Evolutionary conservation across 2,113 vertebrate genomes (phyloP).

Genomic region (Sciurus niger): DNA sequence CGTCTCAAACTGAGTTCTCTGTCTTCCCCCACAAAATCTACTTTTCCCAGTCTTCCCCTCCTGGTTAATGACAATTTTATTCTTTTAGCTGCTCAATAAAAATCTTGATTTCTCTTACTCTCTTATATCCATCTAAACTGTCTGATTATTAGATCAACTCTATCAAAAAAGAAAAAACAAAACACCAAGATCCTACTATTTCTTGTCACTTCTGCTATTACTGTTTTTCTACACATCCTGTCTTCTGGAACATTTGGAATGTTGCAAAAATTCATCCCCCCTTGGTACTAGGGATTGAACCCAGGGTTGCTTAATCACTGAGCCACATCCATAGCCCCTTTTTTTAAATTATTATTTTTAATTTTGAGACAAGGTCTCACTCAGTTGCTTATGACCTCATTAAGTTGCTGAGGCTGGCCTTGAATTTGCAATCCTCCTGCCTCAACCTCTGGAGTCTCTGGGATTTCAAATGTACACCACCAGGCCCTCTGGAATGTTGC

Average conservation of each 20-base stretch:
- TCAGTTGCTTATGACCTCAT: no score
- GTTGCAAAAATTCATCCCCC: background rate
- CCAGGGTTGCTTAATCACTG: no score
- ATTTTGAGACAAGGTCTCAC: no score
- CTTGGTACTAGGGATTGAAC: no score
- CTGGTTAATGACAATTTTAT: background rate
- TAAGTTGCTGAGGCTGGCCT: no score
- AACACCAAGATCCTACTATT: background rate
- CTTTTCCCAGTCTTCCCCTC: background rate
- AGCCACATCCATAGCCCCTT: background rate
- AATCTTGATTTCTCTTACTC: background rate
- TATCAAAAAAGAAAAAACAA: background rate
- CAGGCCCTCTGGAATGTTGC: background rate
- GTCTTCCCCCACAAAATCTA: background rate
- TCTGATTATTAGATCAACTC: background rate
- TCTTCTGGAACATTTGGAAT: background rate
- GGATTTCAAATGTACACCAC: no score
- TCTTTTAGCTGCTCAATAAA: constrained; percentile 4
- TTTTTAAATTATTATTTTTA: background rate
- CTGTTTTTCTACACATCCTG: background rate
- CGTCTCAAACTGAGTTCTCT: background rate
- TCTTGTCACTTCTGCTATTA: background rate
- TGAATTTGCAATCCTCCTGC: no score
- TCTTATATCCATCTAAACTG: background rate
- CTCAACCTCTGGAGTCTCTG: no score